Percentiles rank a stretch among this genome's conserved stretches.
phyloP scores from a whole-genome alignment of 2,797 vertebrate species.

The Ctenosaura bakeri region DNA sequence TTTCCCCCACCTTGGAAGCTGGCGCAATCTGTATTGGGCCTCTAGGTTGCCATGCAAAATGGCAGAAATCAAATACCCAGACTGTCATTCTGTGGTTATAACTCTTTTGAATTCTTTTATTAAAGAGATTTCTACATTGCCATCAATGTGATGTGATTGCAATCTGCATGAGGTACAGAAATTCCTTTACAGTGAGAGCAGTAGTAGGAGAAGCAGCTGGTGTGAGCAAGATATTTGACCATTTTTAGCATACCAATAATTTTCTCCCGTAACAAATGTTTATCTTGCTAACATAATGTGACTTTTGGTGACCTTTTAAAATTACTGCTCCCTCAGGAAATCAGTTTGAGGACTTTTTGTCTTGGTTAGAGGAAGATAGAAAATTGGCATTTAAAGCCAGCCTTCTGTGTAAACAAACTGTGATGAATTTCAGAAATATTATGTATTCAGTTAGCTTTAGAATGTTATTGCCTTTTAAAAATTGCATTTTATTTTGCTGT shows the following conservation, averaged over 20 bases:
- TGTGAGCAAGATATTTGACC: slow-evolving; percentile 9
- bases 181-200: background rate
- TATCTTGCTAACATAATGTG: slow-evolving; percentile 14
- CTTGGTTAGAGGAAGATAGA: slow-evolving; percentile 31
- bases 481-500: background rate
- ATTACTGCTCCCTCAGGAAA: background rate
- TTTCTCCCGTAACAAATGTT: slow-evolving; percentile 15
- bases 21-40: background rate
- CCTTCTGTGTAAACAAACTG: background rate
- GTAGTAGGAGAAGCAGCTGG: background rate
- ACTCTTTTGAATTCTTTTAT: background rate
- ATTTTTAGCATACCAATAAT: slow-evolving; percentile 17
- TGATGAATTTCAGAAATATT: background rate
- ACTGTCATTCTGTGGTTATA: background rate
- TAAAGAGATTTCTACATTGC: background rate
- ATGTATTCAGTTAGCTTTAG: background rate
- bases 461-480: background rate
- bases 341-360: slow-evolving; percentile 46
- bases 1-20: background rate
- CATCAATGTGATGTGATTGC: background rate
- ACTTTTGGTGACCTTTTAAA: slow-evolving; percentile 21
- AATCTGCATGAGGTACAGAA: background rate
- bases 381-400: slow-evolving; percentile 22
- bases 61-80: background rate
- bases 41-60: background rate